Conservation (phyloP, 2,797 vertebrate species). For the Malurus leucopterus region DNA sequence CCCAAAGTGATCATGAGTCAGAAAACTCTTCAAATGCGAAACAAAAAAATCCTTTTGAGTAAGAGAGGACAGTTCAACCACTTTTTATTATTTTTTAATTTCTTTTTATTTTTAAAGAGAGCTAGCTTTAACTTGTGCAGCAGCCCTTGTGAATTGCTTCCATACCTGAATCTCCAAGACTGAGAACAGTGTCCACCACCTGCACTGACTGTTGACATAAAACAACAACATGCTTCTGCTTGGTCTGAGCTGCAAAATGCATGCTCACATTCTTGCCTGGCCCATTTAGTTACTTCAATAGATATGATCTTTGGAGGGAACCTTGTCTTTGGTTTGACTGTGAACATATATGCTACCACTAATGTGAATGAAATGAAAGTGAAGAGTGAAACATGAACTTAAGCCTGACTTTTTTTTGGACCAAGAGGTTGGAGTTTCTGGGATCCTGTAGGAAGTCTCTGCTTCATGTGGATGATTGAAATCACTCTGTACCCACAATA, state of each 20-base stretch:
- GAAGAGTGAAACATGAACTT: not conserved
- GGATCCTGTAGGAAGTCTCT: not conserved
- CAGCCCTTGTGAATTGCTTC: not conserved
- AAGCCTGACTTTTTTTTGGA: not conserved
- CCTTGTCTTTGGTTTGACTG: conserved; percentile 7
- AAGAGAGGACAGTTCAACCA: not conserved
- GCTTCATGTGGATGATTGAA: not conserved
- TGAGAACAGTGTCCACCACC: conserved; percentile 20
- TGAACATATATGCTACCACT: not conserved
- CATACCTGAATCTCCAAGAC: not conserved
- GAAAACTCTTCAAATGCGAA: not conserved
- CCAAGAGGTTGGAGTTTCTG: not conserved
- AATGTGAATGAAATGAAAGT: not conserved
- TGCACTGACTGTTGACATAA: conserved; percentile 39
- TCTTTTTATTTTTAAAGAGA: not conserved
- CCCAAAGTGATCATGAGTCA: not conserved
- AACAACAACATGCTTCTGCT: conserved; percentile 49
- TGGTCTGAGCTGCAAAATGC: conserved; percentile 28
- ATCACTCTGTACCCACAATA: not conserved
- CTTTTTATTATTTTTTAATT: not conserved
- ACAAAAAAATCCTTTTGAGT: not conserved
- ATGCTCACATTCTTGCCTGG: not conserved
- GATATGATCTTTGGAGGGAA: conserved; percentile 23
- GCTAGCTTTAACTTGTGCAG: not conserved
- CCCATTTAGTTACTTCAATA: conserved; percentile 3